Evolutionary conservation across 2,888 invertebrate species (phyloP), one percentile per base, ranked within the genome.

Genomic region (Drosophila paranaensis): DNA sequence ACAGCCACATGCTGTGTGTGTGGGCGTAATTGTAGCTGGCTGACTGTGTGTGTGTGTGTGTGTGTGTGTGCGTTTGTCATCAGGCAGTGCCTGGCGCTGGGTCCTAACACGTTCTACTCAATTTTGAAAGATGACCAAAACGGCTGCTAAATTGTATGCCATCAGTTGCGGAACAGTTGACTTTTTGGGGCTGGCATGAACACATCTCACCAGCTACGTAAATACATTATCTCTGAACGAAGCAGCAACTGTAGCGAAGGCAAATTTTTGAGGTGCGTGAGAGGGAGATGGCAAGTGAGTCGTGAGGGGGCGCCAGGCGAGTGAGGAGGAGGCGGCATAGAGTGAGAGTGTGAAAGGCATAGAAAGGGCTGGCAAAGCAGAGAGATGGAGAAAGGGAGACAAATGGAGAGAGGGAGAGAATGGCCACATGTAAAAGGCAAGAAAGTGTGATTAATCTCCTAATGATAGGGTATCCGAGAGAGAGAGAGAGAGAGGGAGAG

Each of bases 61-160:
- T n/a, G 67, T 51, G 48, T 40, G 53, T 14, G 71, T 79, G 62
- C 86, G 83, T 43, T 8, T 11, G 11, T 68, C 87, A 83, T 77
- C 72, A 53, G 57, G 33, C 63, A 78, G 57, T 48, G 71, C 11
- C n/a, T n/a, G n/a, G n/a, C 3, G 51, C 61, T 46, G 63, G 51
- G 55, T 66, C 67, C 64, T 77, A 73, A 51, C 74, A 73, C 64
- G 51, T 73, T 71, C 53, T 80, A 67, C 72, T 71, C 82, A 88
- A 88, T 71, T 77, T 73, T 81, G 84, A 81, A 64, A 77, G 89
- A 89, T 89, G 89, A 71, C 73, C 74, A 73, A 83, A 87, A 77
- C 69, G 68, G 61, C 63, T 66, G 81, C 72, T 58, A 76, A 73
- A 74, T 76, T 71, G 72, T 56, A 20, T 58, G 74, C 16, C 53